Percentiles rank a stretch among this genome's conserved stretches.
Conservation (phyloP, 2,888 invertebrate genomes). For the Lagria hirta region DNA sequence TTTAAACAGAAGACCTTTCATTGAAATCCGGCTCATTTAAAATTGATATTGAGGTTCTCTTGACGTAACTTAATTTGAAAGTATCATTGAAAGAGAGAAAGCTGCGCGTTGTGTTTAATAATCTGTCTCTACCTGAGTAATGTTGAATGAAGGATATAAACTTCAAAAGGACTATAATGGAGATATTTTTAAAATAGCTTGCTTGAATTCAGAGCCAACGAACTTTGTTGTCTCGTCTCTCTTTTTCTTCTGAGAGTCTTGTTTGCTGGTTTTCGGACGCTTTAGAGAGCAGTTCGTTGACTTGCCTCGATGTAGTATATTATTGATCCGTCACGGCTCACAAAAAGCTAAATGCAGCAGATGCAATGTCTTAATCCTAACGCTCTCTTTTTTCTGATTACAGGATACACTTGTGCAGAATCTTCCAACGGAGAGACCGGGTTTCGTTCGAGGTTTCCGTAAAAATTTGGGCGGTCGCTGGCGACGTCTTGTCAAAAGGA, state of each 20-base stretch:
- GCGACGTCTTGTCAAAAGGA: slow-evolving; percentile 82
- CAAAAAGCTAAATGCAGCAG: slow-evolving; percentile 15
- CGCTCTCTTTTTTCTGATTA: too few relatives aligned
- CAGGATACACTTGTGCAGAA: slow-evolving; percentile 80
- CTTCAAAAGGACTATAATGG: too few relatives aligned
- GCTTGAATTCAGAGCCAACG: too few relatives aligned
- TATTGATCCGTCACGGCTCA: too few relatives aligned
- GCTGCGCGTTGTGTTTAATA: slow-evolving; percentile 9
- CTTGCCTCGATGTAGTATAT: too few relatives aligned
- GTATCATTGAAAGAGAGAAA: slow-evolving; percentile 25
- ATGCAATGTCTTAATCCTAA: neutral
- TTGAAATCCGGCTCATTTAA: slow-evolving; percentile 5
- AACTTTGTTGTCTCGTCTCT: too few relatives aligned
- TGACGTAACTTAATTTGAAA: slow-evolving; percentile 27
- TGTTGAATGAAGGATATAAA: too few relatives aligned
- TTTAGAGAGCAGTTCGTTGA: too few relatives aligned
- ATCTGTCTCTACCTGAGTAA: neutral
- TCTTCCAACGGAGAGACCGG: slow-evolving; percentile 65
- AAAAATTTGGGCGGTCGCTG: slow-evolving; percentile 85
- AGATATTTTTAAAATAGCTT: too few relatives aligned
- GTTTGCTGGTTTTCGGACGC: too few relatives aligned
- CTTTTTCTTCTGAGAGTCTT: too few relatives aligned
- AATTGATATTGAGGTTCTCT: slow-evolving; percentile 17
- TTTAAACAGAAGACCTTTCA: slow-evolving; percentile 3
- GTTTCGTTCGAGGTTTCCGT: slow-evolving; percentile 77